These are phyloP conservation scores for Strix aluco DNA, from an alignment of 2,113 vertebrate species.

Conservation along the genomic window DNA sequence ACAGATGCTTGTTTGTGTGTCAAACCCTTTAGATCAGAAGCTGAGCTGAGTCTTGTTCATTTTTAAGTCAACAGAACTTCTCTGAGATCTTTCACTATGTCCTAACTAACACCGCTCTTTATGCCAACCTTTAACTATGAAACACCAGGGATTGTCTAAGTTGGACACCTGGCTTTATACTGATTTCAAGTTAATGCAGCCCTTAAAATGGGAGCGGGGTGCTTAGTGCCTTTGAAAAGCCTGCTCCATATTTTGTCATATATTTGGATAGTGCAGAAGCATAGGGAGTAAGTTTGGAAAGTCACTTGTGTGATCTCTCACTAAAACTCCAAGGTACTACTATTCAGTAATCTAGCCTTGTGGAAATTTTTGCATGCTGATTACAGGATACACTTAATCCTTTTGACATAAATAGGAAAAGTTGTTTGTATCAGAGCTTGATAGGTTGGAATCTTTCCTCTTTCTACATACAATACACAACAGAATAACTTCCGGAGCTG, in stretches of 20 bases:
- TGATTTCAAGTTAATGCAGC: neutral
- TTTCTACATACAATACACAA: neutral
- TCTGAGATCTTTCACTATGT: neutral
- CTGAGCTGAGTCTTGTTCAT: neutral
- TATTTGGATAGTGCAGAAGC: neutral
- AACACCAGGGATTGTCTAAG: neutral
- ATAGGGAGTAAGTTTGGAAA: neutral
- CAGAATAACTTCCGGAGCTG: neutral
- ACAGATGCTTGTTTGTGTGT: neutral
- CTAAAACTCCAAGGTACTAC: neutral
- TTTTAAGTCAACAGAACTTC: neutral
- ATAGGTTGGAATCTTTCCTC: neutral
- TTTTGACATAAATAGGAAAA: neutral
- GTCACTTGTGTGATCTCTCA: neutral
- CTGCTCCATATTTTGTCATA: neutral
- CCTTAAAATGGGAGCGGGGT: neutral
- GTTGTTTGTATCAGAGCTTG: neutral
- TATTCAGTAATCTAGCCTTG: neutral
- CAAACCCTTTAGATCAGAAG: neutral
- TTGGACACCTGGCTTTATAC: neutral
- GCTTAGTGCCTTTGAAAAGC: neutral
- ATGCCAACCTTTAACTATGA: neutral
- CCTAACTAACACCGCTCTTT: neutral
- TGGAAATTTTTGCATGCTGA: neutral
- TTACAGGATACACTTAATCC: neutral